Evolutionary conservation across 2,888 invertebrate species (phyloP), one percentile per base, ranked within the genome.

Genomic region (Cerceris rybyensis): DNA sequence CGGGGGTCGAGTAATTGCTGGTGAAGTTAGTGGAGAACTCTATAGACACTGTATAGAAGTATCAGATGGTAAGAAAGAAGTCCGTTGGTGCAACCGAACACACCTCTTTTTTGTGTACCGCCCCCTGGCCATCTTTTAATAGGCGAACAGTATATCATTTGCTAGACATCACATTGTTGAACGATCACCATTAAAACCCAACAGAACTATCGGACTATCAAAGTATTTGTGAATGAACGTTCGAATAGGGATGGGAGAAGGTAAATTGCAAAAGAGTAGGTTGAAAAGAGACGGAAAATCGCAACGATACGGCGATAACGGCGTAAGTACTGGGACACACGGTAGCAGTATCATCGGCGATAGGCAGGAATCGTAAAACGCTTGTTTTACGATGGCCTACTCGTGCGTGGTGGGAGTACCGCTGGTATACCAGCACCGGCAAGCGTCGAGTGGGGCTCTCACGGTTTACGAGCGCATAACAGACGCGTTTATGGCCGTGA

Each of bases 381-480:
- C 86, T 88, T 88, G 88, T 91, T 92, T 92, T 92, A 92, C 91
- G 92, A 92, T 89, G 86, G 85, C 60, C 80, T 83, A 83, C 79
- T 28, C 28, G 28, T 28, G 28, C 74, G 71, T 68, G 79, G 77
- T 82, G 79, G 84, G 83, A 81, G 83, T 70, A 85, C 74, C 57
- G 60, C 66, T 58, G 78, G 73, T 71, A 71, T 75, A 75, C 49
- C 28, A 28, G 28, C 28, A 28, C 55, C 77, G 74, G 69, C 58
- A 72, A 76, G 70, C 86, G 85, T 82, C 83, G 88, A 87, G 89
- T 86, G 88, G 90, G 89, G 86, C 83, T 89, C 80, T 86, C 87
- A 84, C 90, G 89, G 87, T 92, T 92, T 92, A 92, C 92, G 92
- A 92, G 92, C 90, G 90, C 91, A 91, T 92, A 92, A 92, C 92